Evolutionary conservation across 1,140 invertebrate species (phyloP).

Genomic region (Pantala flavescens): DNA sequence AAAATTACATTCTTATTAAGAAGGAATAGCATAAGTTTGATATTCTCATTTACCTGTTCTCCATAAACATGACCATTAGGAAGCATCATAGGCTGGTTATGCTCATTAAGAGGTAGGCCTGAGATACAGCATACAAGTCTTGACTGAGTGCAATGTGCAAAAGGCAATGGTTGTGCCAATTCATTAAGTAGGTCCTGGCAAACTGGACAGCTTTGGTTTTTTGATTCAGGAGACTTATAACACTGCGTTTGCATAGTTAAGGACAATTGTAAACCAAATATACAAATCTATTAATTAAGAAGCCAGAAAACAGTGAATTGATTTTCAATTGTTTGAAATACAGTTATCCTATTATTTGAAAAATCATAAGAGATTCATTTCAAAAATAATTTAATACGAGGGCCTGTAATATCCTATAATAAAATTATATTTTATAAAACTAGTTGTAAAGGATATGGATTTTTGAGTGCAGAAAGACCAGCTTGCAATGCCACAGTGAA

Average conservation of each 20-base stretch:
- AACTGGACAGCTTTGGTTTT: slow-evolving; percentile 85
- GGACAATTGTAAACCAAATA: slow-evolving; percentile 13
- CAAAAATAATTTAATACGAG: too few relatives aligned
- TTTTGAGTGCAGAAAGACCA: slow-evolving; percentile 90
- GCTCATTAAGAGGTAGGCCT: slow-evolving; percentile 87
- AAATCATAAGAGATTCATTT: too few relatives aligned
- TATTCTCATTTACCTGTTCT: slow-evolving; percentile 60
- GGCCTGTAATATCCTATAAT: too few relatives aligned
- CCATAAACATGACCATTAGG: slow-evolving; percentile 97
- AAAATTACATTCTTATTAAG: too few relatives aligned
- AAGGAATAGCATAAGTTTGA: too few relatives aligned
- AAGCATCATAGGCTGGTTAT: slow-evolving; percentile 96
- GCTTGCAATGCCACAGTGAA: slow-evolving; percentile 86
- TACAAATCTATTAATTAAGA: background rate
- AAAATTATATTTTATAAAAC: background rate
- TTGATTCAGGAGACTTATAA: slow-evolving; percentile 48
- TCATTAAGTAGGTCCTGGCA: slow-evolving; percentile 80
- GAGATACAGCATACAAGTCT: slow-evolving; percentile 85
- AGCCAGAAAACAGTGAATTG: too few relatives aligned
- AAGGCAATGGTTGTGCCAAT: slow-evolving; percentile 77
- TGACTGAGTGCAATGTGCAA: slow-evolving; percentile 92
- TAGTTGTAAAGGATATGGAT: slow-evolving; percentile 53
- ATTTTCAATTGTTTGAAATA: too few relatives aligned
- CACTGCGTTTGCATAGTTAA: slow-evolving; percentile 44
- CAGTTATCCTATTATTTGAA: too few relatives aligned